phyloP scores from a whole-genome alignment of 1,140 invertebrate genomes.

The Microplitis mediator region DNA sequence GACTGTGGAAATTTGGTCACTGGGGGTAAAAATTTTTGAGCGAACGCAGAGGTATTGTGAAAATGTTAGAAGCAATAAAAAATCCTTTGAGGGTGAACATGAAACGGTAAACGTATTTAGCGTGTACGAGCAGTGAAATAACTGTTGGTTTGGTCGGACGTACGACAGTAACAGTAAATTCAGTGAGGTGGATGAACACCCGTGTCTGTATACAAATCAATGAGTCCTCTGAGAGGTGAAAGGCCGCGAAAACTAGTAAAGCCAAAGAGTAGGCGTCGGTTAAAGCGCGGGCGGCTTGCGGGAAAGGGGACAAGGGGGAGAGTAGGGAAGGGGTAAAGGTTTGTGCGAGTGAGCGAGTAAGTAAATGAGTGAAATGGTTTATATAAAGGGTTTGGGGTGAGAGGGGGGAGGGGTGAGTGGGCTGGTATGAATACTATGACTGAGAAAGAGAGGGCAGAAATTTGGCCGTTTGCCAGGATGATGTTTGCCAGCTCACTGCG shows the following conservation, averaged over 20 bases:
- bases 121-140: conserved; percentile 7
- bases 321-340: neutral
- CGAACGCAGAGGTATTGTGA: no score
- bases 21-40: no score
- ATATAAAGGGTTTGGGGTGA: neutral
- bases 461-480: conserved; percentile 42
- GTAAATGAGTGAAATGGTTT: no score
- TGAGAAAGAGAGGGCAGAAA: neutral
- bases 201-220: conserved; percentile 35
- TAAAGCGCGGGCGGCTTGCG: neutral
- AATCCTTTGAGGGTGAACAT: neutral
- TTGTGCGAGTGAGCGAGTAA: neutral
- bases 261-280: neutral
- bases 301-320: neutral
- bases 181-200: conserved; percentile 35
- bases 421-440: neutral
- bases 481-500: conserved; percentile 37
- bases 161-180: conserved; percentile 38
- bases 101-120: neutral
- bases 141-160: conserved; percentile 18
- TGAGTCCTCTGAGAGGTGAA: conserved; percentile 15
- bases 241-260: neutral
- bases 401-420: neutral
- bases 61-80: neutral
- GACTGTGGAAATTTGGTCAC: no score